A percentile compares a stretch with the other conserved stretches of the same genome.
These are phyloP conservation scores for Scomber scombrus DNA, from an alignment of 2,113 vertebrate genomes.

Conservation along the genomic window DNA sequence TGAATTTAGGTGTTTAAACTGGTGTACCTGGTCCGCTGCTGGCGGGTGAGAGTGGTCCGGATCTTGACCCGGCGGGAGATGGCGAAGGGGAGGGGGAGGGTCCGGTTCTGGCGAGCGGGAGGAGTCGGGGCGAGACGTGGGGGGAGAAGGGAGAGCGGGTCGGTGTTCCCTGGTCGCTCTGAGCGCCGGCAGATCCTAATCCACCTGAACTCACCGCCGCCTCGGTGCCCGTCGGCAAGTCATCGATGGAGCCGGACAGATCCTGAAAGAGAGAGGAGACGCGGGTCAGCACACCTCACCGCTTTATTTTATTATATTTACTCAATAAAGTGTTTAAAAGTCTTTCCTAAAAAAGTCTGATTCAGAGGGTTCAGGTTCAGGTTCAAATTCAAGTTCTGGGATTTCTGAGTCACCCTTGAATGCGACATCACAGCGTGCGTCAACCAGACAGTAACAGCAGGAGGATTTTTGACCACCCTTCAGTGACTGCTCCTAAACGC, in stretches of 20 bases:
- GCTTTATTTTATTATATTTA: too few relatives aligned
- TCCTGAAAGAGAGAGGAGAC: constrained; percentile 82
- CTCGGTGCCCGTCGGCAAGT: constrained; percentile 94
- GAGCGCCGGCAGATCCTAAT: constrained; percentile 91
- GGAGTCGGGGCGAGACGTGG: constrained; percentile 92
- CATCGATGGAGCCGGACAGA: constrained; percentile 95
- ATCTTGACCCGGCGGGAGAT: constrained; percentile 90
- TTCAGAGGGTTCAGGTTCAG: too few relatives aligned
- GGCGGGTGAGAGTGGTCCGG: constrained; percentile 93
- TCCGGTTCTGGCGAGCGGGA: constrained; percentile 88
- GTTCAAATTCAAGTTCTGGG: too few relatives aligned
- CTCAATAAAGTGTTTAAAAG: too few relatives aligned
- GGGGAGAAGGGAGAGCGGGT: constrained; percentile 95
- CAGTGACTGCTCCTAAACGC: background rate
- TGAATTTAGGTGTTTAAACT: too few relatives aligned
- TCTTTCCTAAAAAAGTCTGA: too few relatives aligned
- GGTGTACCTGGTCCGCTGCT: constrained; percentile 90
- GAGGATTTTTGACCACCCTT: background rate
- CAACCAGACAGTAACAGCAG: background rate
- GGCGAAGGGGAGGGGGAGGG: constrained; percentile 90
- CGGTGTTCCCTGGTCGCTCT: constrained; percentile 93
- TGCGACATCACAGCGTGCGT: background rate
- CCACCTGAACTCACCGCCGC: constrained; percentile 91
- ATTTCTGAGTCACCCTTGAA: too few relatives aligned
- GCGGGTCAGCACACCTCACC: background rate